These are phyloP conservation scores for Metaphire vulgaris DNA, from an alignment of 1,140 invertebrate genomes.

Conservation along the genomic window DNA sequence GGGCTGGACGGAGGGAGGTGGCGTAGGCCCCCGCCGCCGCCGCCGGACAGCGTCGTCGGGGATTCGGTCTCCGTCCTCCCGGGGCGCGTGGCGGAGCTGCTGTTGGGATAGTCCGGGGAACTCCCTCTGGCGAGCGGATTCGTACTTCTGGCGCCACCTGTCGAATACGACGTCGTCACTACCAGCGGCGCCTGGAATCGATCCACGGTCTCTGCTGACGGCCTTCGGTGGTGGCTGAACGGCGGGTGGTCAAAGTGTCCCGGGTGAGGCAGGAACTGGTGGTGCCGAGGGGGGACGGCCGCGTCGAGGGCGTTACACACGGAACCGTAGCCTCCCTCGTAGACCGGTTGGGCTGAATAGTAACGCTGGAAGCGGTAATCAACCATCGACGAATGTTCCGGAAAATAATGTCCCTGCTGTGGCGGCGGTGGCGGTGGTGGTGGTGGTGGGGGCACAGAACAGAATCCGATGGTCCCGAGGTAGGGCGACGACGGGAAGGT, in stretches of 20 bases:
- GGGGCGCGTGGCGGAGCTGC: no score
- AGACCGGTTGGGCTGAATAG: background rate
- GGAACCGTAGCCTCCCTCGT: background rate
- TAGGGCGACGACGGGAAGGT: background rate
- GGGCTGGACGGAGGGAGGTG: background rate
- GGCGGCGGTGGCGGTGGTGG: no score
- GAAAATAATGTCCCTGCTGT: background rate
- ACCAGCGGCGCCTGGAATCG: background rate
- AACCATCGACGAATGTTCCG: background rate
- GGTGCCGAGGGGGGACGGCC: background rate
- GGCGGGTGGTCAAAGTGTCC: background rate
- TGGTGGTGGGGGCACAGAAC: no score
- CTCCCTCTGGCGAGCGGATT: background rate
- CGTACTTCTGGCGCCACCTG: background rate
- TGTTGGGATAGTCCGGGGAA: background rate
- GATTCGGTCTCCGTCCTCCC: no score
- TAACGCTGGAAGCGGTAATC: background rate
- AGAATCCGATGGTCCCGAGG: background rate
- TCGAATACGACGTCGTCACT: background rate
- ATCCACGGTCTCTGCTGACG: no score
- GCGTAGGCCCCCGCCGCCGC: background rate
- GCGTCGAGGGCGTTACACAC: background rate
- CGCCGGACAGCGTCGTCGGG: no score
- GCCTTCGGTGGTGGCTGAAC: background rate
- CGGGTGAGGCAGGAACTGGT: background rate